Evolutionary conservation across 2,113 vertebrate genomes (phyloP).

Genomic region (Pao palembangensis): DNA sequence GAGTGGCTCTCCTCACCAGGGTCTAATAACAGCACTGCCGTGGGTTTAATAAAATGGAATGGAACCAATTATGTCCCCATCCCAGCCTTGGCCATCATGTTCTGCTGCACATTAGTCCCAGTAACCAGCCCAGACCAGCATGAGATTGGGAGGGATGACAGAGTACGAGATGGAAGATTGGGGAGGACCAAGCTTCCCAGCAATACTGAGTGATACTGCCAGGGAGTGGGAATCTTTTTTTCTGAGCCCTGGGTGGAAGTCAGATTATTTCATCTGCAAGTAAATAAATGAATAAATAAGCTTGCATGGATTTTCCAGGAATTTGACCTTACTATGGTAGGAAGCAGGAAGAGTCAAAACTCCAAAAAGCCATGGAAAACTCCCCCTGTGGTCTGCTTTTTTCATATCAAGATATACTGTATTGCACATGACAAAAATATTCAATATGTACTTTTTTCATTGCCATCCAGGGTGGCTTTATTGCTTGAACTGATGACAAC

Average conservation of each 20-base stretch:
- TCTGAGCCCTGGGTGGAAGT: conserved; percentile 29
- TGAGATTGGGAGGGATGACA: conserved; percentile 31
- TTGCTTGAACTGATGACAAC: neutral
- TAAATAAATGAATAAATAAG: conserved; percentile 19
- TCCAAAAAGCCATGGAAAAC: neutral
- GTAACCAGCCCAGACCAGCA: conserved; percentile 49
- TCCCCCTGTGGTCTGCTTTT: too few species aligned
- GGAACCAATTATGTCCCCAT: conserved; percentile 69
- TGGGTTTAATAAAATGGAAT: conserved; percentile 73
- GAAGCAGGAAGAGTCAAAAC: conserved; percentile 6
- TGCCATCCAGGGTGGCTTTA: neutral
- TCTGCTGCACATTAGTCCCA: conserved; percentile 47
- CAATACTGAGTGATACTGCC: conserved; percentile 14
- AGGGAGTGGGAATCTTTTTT: conserved; percentile 19
- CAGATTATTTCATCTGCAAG: conserved; percentile 13
- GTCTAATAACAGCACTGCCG: conserved; percentile 72
- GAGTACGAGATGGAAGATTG: conserved; percentile 20
- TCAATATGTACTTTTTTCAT: too few species aligned
- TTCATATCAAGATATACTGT: too few species aligned
- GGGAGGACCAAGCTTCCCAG: conserved; percentile 31
- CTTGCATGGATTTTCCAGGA: conserved; percentile 2
- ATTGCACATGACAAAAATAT: too few species aligned
- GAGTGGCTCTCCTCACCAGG: conserved; percentile 55
- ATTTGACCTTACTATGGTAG: neutral
- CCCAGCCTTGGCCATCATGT: conserved; percentile 56